Evolutionary conservation across 2,113 vertebrate species (phyloP), one percentile per base, ranked within the genome.

Genomic region (Rhabdomys dilectus): DNA sequence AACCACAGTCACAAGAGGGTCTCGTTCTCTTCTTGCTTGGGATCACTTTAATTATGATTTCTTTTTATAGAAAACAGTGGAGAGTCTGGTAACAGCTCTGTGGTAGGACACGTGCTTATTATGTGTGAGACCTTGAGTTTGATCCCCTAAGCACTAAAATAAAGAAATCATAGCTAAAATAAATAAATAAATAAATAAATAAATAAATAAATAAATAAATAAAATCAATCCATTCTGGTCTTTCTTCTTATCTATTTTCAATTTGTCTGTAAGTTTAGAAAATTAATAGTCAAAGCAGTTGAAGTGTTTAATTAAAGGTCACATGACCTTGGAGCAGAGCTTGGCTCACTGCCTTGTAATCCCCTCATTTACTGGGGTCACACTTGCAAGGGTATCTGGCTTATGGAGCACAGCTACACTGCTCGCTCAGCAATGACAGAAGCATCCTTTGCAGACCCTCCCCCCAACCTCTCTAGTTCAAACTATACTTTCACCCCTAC

Each of bases 181-280:
- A 45, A 45, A 45, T 45, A n/a, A n/a, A n/a, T 75, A 60, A 58
- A 89, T 26, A 90, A 58, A 76, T 70, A 7, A 77, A 80, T 16
- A 90, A 84, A 45, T 64, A 60, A 60, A 89, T 22, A 90, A 58
- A 81, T 70, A 7, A 77, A 80, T 16, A 34, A 70, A 77, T 78
- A 76, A 60, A n/a, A n/a, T n/a, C n/a, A n/a, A 3, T 56, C 1
- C 60, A 53, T 31, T 7, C 15, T 15, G 16, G 26, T 4, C 31
- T 91, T 15, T 21, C 7, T 66, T 85, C 7, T 60, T 80, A n/a
- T 72, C 34, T 90, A 77, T 73, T 78, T 77, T 85, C 39, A 94
- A n/a, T 89, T 96, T 77, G 48, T 26, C 91, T 58, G 80, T 36
- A 95, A 77, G 15, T 76, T 95, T 80, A 73, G 53, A 90, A 85